phyloP scores from a whole-genome alignment of 2,797 vertebrate species.

The Oceanodroma leucorhoa region DNA sequence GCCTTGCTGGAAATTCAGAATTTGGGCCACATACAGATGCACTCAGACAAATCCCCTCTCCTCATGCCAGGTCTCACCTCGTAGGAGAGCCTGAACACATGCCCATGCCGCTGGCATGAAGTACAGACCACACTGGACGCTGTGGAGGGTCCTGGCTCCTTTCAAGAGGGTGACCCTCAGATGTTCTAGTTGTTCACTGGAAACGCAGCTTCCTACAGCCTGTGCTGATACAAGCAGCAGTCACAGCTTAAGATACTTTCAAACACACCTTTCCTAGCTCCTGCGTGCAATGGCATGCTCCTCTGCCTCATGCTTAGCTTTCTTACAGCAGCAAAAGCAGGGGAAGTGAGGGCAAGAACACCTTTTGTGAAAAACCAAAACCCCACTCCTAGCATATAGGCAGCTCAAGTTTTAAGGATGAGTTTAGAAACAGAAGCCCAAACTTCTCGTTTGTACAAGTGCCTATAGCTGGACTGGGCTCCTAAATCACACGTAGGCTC shows the following conservation, averaged over 20 bases:
- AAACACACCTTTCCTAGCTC: neutral
- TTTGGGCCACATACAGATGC: neutral
- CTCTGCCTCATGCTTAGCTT: neutral
- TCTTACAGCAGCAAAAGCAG: neutral
- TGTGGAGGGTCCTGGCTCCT: neutral
- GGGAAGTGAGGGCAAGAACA: neutral
- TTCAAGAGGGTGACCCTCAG: neutral
- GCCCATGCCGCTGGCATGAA: neutral
- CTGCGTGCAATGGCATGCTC: fast-evolving
- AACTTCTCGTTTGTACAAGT: neutral
- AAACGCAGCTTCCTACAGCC: neutral
- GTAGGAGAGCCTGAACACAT: neutral
- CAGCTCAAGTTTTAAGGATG: neutral
- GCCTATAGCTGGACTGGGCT: neutral
- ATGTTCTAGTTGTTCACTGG: neutral
- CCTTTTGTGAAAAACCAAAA: neutral
- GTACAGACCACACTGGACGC: neutral
- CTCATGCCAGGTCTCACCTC: neutral
- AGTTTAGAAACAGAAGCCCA: neutral
- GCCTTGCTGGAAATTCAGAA: neutral
- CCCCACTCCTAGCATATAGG: neutral
- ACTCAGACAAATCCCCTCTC: neutral
- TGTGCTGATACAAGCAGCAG: neutral
- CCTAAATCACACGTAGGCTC: neutral
- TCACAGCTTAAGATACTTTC: neutral